These are phyloP conservation scores for Clarias gariepinus DNA, from an alignment of 2,113 vertebrate genomes.

Conservation along the genomic window DNA sequence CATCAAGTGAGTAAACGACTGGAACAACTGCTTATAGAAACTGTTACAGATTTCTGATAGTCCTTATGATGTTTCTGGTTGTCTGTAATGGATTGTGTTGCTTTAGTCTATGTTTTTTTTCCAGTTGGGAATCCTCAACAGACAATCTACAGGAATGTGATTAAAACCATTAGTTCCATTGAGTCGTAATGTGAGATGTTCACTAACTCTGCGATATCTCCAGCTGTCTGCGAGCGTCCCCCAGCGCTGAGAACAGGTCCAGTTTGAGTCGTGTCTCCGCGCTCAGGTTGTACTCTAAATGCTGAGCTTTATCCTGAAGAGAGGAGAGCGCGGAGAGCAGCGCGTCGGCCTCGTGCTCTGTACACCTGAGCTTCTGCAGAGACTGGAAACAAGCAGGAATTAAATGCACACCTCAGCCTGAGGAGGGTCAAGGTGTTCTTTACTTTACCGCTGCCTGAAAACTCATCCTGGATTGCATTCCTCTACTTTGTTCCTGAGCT, in stretches of 20 bases:
- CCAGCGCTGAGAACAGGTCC: conserved; percentile 79
- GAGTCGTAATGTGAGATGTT: neutral
- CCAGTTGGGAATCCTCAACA: neutral
- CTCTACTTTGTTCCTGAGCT: neutral
- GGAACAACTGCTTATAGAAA: neutral
- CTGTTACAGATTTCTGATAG: neutral
- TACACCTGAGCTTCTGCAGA: conserved; percentile 71
- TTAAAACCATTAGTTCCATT: neutral
- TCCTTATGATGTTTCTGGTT: neutral
- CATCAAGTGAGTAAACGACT: neutral
- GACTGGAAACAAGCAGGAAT: conserved; percentile 56
- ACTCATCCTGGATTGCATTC: neutral
- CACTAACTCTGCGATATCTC: conserved; percentile 76
- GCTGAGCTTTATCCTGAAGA: conserved; percentile 80
- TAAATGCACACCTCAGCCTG: neutral
- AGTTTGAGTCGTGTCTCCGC: conserved; percentile 81
- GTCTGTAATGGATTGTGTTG: neutral
- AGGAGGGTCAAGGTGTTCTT: neutral
- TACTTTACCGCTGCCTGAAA: neutral
- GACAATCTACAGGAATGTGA: neutral
- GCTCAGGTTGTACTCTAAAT: conserved; percentile 81
- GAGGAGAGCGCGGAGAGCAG: conserved; percentile 77
- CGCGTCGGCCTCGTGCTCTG: conserved; percentile 76
- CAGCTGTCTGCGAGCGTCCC: conserved; percentile 77
- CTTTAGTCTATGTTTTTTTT: neutral